Evolutionary conservation across 2,888 invertebrate species (phyloP).

Genomic region (Galeopsomyia nigrocyanea): DNA sequence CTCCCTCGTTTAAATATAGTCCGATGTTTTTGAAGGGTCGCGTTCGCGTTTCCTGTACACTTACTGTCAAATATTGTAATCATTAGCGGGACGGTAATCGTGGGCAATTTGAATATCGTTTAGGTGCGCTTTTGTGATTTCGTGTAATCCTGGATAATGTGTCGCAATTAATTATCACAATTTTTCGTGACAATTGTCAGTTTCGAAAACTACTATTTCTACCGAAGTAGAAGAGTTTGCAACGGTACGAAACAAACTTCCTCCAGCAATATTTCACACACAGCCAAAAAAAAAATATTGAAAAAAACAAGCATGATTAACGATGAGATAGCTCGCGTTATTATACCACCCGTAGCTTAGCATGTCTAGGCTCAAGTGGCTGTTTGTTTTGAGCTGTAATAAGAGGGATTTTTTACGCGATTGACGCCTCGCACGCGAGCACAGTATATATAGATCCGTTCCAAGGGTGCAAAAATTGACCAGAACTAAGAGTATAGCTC

Average conservation of each 20-base stretch:
- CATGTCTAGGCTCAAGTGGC: background rate
- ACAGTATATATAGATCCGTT: background rate
- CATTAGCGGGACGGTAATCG: constrained; percentile 12
- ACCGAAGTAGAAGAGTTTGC: no score
- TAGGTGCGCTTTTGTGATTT: background rate
- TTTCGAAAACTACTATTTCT: no score
- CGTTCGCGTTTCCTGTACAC: constrained; percentile 3
- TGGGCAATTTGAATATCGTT: constrained; percentile 31
- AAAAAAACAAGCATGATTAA: no score
- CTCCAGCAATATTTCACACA: no score
- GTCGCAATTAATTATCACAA: no score
- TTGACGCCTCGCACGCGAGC: constrained; percentile 22
- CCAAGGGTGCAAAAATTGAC: constrained; percentile 32
- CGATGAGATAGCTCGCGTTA: no score
- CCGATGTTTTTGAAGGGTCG: constrained; percentile 17
- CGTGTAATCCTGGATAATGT: background rate
- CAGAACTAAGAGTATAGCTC: constrained; percentile 13
- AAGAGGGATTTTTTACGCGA: constrained; percentile 34
- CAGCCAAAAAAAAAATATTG: no score
- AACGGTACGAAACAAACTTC: no score
- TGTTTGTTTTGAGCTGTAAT: constrained; percentile 33
- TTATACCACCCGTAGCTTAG: no score
- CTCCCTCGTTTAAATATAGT: constrained; percentile 35
- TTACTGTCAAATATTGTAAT: constrained; percentile 1
- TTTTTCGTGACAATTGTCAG: no score